Evolutionary conservation across 2,888 invertebrate genomes (phyloP), one percentile per base, ranked within the genome.

Genomic region (Apotomis capreana): DNA sequence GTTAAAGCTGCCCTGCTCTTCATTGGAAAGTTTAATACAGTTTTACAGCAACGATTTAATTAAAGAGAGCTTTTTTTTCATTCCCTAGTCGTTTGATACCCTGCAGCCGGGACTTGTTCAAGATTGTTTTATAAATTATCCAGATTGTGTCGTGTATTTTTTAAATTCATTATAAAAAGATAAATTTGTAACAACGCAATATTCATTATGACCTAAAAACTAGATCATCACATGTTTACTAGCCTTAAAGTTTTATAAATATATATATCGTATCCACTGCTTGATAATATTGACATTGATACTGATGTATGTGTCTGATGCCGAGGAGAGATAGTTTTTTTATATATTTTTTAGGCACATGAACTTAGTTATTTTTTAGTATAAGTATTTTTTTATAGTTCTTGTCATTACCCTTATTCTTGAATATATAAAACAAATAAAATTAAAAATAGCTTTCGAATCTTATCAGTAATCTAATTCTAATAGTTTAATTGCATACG

Each of bases 401-500:
- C 0, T 26, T 26, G 26, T 26, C 26, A 26, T 26, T 26, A 26
- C 26, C 26, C 26, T 26, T 26, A 26, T 26, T 26, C 26, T 26
- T 26, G 26, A 26, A 26, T 26, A 26, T 26, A 26, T 26, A 26
- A 2, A 26, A 26, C 26, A 26, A 71, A 73, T 75, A 79, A 80
- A 77, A 73, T 75, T 79, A 80, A 77, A 80, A 83, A 15, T 83
- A 81, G 76, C 81, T 83, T 83, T 79, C 75, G 79, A 67, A 55
- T 79, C 79, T 83, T 86, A 85, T 84, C 82, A 84, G 82, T 78
- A 82, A 26, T 26, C 26, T 26, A 26, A 26, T 26, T 26, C 26
- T 26, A 26, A 26, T 26, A 26, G 26, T 78, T 82, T 86, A 87
- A 87, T 85, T 84, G 81, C 81, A 82, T 83, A 81, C 76, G 76